Base-by-base conservation (phyloP, 2,888 invertebrate genomes). In the Melipona beecheii region DNA sequence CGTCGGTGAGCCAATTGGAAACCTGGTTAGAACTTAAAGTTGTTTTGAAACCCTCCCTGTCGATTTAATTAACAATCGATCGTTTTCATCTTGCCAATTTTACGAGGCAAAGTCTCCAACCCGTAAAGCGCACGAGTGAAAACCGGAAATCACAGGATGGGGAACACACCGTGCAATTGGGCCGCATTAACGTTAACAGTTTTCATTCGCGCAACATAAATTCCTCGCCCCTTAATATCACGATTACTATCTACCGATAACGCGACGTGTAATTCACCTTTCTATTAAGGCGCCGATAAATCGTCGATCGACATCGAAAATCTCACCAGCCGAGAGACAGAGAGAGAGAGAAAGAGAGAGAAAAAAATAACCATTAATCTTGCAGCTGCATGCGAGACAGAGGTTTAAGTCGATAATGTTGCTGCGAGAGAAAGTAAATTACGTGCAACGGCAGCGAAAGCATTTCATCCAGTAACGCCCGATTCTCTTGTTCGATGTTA, bases 401-500 rank as follows among this genome's bases (percentile, higher is more conserved):
- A 77, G 84, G 80, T 86, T 86, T 84, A 78, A 88, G 76, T 75
- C 84, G 75, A 80, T 75, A 84, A 84, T 88, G 66, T 80, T 73
- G 69, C 66, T 75, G 69, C 66, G 75, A 75, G 87, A 86, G 90
- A 91, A 91, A 91, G 90, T 89, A 77, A 90, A 90, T 84, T 83
- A 85, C 85, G 88, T 80, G 84, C 84, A 86, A 80, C 81, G 76
- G 78, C 70, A 74, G 83, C 84, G 79, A 86, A 87, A 78, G 79
- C 56, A 75, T 71, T 84, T 69, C 56, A 31, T 31, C 31, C 73
- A 77, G 64, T 58, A 78, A 76, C 56, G 54, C 75, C 24, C 77
- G 77, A 75, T 69, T 81, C 81, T 24, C 66, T 76, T 71, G 54
- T 86, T 76, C 81, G 73, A 75, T 79, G 77, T 77, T 86, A 77